Evolutionary conservation across 2,888 invertebrate genomes (phyloP), one percentile per base, ranked within the genome.

Genomic region (Theretra japonica): DNA sequence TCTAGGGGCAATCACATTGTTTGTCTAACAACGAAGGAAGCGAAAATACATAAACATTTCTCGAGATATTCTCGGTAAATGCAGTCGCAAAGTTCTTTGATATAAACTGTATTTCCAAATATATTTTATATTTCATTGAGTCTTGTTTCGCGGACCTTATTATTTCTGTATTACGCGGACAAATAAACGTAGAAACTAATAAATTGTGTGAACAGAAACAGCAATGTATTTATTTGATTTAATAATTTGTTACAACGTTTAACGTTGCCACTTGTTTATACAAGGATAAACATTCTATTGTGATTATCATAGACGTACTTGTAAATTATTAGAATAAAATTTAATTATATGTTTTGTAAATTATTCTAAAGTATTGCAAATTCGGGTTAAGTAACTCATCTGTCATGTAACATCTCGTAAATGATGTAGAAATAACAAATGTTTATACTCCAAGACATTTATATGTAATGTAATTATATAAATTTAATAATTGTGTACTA

Each of bases 241-340:
- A 30, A 72, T 57, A 59, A 57, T 73, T 60, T 62, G 58, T 60
- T 76, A 76, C 21, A 83, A 84, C 86, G 86, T 88, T 70, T 78
- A 82, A 87, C 86, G 85, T 87, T 84, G 74, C 73, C 73, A 77
- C 82, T 75, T 73, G 76, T 83, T 79, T 53, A 74, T 76, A 75
- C 73, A 79, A 80, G 81, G 74, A 80, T 82, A 81, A 82, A 81
- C 76, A 81, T 85, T 83, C 75, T 79, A 87, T 86, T 88, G 86
- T 88, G 86, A 88, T 87, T 87, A 84, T 84, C 81, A 82, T 82
- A 83, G 81, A 76, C 71, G 25, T 83, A 85, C 81, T 75, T 85
- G 81, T 84, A 84, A 77, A 81, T 77, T 76, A 77, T 73, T 84
- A 84, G 79, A 76, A 73, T 82, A 76, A 73, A 79, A 75, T 78